Evolutionary conservation across 1,140 invertebrate genomes (phyloP), one percentile per base, ranked within the genome.

Genomic region (Cotesia typhae): DNA sequence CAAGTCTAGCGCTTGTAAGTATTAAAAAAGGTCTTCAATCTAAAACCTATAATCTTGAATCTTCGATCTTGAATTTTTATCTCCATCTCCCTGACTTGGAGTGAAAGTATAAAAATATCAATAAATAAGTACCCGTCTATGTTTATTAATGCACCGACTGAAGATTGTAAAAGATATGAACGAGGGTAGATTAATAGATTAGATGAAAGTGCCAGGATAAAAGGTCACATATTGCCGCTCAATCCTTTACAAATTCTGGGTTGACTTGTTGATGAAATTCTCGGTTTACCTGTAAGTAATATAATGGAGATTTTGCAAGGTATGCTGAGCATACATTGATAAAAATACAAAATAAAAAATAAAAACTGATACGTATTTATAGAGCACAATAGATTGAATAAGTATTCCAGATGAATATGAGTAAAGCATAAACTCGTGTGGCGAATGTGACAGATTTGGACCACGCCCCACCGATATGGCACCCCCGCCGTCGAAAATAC

Each of bases 381-480:
- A 36, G 28, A 38, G 61, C n/a, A 6, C n/a, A 37, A 10, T n/a
- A 37, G 61, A 64, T 28, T 63, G 37, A 53, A 55, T 35, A 20
- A 37, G 55, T 60, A 68, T 60, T 14, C 37, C 61, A 64, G 36
- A 51, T 65, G 68, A 55, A 65, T 71, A 37, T 51, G 20, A 20
- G 57, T 20, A 59, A 59, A 59, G 57, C 57, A 82, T 84, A 83
- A 83, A 83, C 83, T 85, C 81, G 80, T 77, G 82, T 77, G 81
- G 84, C 82, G 80, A 85, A 80, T 85, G 81, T 85, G 84, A 86
- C 85, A 87, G 85, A 87, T 85, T 87, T 86, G 78, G 82, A 81
- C 85, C 85, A 87, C 85, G 85, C 85, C 85, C 83, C 78, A 78
- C 83, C 84, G 83, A 85, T 85, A 84, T 85, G 83, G 79, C 82